phyloP scores from a whole-genome alignment of 2,797 vertebrate species.

The Eremophila alpestris region DNA sequence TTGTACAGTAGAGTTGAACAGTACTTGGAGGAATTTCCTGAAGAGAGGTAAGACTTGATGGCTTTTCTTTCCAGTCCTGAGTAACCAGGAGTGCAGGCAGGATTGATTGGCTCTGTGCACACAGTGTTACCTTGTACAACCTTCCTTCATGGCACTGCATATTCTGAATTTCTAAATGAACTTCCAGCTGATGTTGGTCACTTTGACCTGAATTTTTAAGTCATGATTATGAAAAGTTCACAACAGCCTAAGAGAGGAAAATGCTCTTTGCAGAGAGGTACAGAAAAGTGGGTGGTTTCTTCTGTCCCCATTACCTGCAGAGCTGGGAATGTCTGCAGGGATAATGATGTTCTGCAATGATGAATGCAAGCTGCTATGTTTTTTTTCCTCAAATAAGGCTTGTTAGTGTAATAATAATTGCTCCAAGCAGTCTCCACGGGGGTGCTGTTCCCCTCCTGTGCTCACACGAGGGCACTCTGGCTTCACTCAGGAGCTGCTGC shows the following conservation, averaged over 20 bases:
- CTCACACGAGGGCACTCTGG: conserved; percentile 55
- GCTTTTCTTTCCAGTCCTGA: neutral
- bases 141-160: neutral
- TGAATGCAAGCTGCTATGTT: neutral
- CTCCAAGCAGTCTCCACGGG: neutral
- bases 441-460: neutral
- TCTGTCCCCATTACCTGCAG: neutral
- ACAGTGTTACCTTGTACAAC: fast-evolving
- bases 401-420: neutral
- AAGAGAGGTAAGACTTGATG: conserved; percentile 84
- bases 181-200: neutral
- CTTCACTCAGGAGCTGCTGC: neutral
- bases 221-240: neutral
- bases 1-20: conserved; percentile 89
- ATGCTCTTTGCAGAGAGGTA: neutral
- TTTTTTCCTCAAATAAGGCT: neutral
- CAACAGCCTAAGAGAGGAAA: neutral
- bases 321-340: neutral
- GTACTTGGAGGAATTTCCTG: conserved; percentile 91
- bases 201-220: neutral
- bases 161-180: neutral
- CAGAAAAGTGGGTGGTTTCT: neutral
- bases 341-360: neutral
- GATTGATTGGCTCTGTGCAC: neutral
- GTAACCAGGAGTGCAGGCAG: neutral